phyloP scores from a whole-genome alignment of 2,797 vertebrate genomes.

The Telmatherina bonti region DNA sequence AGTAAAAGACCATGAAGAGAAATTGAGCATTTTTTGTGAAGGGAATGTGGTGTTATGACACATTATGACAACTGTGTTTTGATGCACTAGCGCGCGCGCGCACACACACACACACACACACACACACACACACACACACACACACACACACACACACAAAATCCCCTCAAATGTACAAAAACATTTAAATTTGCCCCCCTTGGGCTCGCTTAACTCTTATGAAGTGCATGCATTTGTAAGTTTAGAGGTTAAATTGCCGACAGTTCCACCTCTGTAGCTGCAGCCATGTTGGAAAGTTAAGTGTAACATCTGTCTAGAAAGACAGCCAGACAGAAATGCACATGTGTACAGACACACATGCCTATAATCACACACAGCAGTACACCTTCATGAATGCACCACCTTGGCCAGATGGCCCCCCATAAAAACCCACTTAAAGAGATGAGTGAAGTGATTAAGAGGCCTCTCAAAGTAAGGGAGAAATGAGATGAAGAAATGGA shows the following conservation, averaged over 20 bases:
- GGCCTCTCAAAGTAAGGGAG: conserved; percentile 80
- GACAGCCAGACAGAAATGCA: conserved; percentile 63
- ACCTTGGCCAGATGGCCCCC: conserved; percentile 85
- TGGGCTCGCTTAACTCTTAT: conserved; percentile 39
- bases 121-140: too few species aligned
- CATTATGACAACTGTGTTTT: conserved; percentile 57
- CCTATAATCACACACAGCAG: conserved; percentile 73
- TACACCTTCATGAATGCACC: conserved; percentile 75
- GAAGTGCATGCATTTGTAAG: conserved; percentile 51
- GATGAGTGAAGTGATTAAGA: conserved; percentile 85
- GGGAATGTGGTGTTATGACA: conserved; percentile 51
- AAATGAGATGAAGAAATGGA: conserved; percentile 76
- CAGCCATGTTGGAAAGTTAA: conserved; percentile 65
- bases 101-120: too few species aligned
- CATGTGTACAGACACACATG: conserved; percentile 71
- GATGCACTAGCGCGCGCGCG: conserved; percentile 39
- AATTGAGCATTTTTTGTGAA: conserved; percentile 37
- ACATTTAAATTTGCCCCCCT: conserved; percentile 18
- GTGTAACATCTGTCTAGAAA: conserved; percentile 73
- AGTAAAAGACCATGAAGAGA: conserved; percentile 58
- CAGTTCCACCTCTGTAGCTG: conserved; percentile 54
- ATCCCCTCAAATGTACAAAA: conserved; percentile 20
- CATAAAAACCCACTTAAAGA: conserved; percentile 86
- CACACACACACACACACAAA: too few species aligned
- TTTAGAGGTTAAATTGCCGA: conserved; percentile 55